These are phyloP conservation scores for Ophion costatus DNA, from an alignment of 2,888 invertebrate genomes.

Conservation along the genomic window DNA sequence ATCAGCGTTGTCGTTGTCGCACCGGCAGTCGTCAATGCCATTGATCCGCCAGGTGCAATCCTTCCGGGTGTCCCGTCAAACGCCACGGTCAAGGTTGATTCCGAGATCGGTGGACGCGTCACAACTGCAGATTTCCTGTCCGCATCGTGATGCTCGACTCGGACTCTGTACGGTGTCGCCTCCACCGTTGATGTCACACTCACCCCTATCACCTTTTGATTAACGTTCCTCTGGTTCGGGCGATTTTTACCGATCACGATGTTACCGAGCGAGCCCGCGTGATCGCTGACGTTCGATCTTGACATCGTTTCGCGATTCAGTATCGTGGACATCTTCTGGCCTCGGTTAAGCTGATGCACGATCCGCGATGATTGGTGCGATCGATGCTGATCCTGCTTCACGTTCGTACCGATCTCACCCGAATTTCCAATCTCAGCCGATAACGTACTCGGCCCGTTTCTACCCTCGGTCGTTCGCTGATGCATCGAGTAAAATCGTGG, in stretches of 20 bases:
- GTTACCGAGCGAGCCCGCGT: conserved; percentile 36
- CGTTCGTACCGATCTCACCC: conserved; percentile 47
- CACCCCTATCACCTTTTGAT: conserved; percentile 83
- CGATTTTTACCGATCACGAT: conserved; percentile 66
- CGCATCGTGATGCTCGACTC: conserved; percentile 80
- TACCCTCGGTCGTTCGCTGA: conserved; percentile 76
- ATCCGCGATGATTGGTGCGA: conserved; percentile 43
- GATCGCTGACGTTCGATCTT: conserved; percentile 67
- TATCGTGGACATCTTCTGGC: conserved; percentile 43
- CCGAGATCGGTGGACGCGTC: conserved; percentile 68
- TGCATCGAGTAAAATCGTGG: conserved; percentile 79
- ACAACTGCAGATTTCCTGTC: conserved; percentile 68
- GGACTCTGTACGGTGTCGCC: conserved; percentile 84
- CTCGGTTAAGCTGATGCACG: conserved; percentile 40
- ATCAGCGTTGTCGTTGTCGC: conserved; percentile 41
- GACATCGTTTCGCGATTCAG: conserved; percentile 34
- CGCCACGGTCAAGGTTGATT: conserved; percentile 62
- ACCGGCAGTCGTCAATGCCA: conserved; percentile 81
- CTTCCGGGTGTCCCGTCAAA: conserved; percentile 50
- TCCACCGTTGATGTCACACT: conserved; percentile 87
- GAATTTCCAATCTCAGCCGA: conserved; percentile 76
- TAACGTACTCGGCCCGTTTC: conserved; percentile 74
- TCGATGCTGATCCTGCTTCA: conserved; percentile 47
- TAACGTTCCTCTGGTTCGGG: conserved; percentile 54
- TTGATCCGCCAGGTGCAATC: conserved; percentile 60